Evolutionary conservation across 2,797 vertebrate genomes (phyloP).

Genomic region (Betta splendens): DNA sequence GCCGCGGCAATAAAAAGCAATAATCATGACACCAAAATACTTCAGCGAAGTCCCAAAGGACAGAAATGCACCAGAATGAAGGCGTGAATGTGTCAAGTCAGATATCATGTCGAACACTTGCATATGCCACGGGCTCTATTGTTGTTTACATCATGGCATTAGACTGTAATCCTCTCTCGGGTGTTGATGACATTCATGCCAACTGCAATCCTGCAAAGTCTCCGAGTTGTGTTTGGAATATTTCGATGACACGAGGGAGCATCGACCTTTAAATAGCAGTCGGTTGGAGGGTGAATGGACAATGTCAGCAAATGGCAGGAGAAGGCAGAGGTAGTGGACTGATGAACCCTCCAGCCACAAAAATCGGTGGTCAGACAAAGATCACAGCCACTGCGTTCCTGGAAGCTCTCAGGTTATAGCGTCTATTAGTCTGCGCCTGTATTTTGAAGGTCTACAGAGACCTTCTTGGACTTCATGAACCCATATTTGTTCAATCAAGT

Average conservation of each 20-base stretch:
- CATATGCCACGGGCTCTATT: conserved; percentile 11
- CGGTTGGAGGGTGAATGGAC: background rate
- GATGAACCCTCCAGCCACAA: too few species aligned
- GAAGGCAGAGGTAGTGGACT: too few species aligned
- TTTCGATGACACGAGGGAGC: conserved; percentile 9
- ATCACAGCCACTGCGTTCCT: too few species aligned
- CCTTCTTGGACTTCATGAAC: too few species aligned
- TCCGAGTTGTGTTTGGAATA: conserved; percentile 11
- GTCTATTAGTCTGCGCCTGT: too few species aligned
- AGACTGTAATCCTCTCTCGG: conserved; percentile 41
- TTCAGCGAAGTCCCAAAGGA: conserved; percentile 8
- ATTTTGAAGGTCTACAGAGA: too few species aligned
- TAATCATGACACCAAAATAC: conserved; percentile 11
- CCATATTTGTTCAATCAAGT: too few species aligned
- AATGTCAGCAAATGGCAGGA: too few species aligned
- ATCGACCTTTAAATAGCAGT: conserved; percentile 12
- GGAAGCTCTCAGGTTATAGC: too few species aligned
- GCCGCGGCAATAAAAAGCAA: conserved; percentile 6
- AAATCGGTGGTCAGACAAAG: too few species aligned
- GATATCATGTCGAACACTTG: conserved; percentile 16
- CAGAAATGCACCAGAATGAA: conserved; percentile 16
- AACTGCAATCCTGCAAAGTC: conserved; percentile 23
- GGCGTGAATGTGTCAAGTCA: conserved; percentile 23
- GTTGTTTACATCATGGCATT: conserved; percentile 26
- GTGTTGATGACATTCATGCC: conserved; percentile 46